phyloP scores from a whole-genome alignment of 2,113 vertebrate species.

The Gymnobelideus leadbeateri region DNA sequence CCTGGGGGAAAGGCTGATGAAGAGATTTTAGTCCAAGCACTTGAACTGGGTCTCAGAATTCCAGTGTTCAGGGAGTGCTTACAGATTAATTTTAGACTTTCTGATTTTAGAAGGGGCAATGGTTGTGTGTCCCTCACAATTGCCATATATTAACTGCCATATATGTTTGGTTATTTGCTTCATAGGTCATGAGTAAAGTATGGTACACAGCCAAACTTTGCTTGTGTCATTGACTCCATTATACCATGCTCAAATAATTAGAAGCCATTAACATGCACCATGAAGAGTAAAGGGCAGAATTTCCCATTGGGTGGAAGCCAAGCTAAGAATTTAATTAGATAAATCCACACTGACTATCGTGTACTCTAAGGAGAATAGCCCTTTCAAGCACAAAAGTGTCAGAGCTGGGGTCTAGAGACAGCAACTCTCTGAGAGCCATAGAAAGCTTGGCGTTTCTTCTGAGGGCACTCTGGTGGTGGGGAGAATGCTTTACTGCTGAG shows the following conservation, averaged over 20 bases:
- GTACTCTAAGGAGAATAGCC: neutral
- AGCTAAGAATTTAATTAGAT: neutral
- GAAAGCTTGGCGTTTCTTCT: neutral
- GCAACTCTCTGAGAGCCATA: neutral
- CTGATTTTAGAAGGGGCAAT: neutral
- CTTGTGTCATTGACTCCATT: neutral
- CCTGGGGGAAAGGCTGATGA: neutral
- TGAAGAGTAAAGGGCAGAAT: neutral
- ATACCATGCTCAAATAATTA: neutral
- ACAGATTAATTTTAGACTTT: neutral
- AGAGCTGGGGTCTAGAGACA: neutral
- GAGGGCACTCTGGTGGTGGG: neutral
- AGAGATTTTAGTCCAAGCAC: neutral
- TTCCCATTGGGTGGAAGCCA: neutral
- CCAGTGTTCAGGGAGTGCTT: neutral
- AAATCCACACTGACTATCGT: neutral
- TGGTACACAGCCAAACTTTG: neutral
- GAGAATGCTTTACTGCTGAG: neutral
- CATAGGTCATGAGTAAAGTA: neutral
- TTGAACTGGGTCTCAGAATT: neutral
- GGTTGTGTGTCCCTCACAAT: neutral
- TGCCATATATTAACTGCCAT: neutral
- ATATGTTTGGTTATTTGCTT: neutral
- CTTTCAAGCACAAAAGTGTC: neutral
- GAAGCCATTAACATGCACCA: neutral